Evolutionary conservation across 2,113 vertebrate species (phyloP), one percentile per base, ranked within the genome.

Genomic region (Phaethornis superciliosus): DNA sequence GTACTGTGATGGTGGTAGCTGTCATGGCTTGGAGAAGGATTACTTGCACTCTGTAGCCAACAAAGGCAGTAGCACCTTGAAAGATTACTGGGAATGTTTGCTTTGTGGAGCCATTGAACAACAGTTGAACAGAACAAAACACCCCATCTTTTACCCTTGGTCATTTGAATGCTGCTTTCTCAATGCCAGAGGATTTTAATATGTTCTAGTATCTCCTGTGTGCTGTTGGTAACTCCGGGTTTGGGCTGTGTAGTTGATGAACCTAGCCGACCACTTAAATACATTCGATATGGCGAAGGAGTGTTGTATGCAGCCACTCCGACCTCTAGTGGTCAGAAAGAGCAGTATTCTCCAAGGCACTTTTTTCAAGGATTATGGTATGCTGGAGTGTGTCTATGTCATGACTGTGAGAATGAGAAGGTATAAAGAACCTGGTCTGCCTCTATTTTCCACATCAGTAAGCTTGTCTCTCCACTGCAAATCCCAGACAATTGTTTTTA

Each of bases 291-390:
- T 49, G 14, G 30, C 1, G 32, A 22, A 33, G 24, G 70, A 35
- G 37, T 1, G 1, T n/a, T 1, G 1, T n/a, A 2, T 62, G 93
- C 42, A 86, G 15, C 85, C 81, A 65, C 74, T 68, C 93, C 93
- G 95, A 95, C 85, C 93, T 95, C 96, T 91, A 52, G 88, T 47
- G 95, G 94, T 75, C 62, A 81, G 85, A 51, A 70, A 28, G 64
- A 88, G 68, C 33, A 75, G 11, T 62, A 30, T 58, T 83, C 30
- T 81, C 56, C 28, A 24, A 71, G 60, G 46, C 47, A 27, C 22
- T 58, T 56, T n/a, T 21, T n/a, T 60, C 23, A 28, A 35, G 33
- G 33, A 28, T 9, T 62, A 15, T 8, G 35, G 1, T 24, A 7
- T 18, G 10, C 27, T 42, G 7, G 56, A 44, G 32, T 51, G 82